These are phyloP conservation scores for Galaxias olidus DNA, from an alignment of 2,797 vertebrate genomes.

Conservation along the genomic window DNA sequence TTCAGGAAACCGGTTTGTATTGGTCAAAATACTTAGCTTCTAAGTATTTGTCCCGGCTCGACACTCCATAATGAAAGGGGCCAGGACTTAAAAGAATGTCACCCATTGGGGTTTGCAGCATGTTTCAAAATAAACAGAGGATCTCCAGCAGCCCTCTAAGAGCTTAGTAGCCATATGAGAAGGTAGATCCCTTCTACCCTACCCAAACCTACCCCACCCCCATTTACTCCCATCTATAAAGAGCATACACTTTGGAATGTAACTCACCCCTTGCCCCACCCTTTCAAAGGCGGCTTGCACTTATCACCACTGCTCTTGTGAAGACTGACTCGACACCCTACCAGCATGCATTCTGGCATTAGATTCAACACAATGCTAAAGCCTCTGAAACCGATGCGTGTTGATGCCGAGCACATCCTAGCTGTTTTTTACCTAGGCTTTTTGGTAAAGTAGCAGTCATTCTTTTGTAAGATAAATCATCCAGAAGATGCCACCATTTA, in stretches of 20 bases:
- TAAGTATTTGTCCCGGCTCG: conserved; percentile 25
- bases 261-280: conserved; percentile 9
- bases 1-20: no score
- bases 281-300: conserved; percentile 47
- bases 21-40: neutral
- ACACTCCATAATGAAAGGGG: conserved; percentile 25
- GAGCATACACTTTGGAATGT: conserved; percentile 59
- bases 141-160: conserved; percentile 63
- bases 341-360: conserved; percentile 40
- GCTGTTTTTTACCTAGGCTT: conserved; percentile 49
- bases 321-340: conserved; percentile 47
- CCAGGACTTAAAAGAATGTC: conserved; percentile 29
- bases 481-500: conserved; percentile 33
- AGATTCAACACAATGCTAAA: conserved; percentile 44
- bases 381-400: conserved; percentile 42
- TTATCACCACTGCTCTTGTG: conserved; percentile 70
- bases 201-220: conserved; percentile 9
- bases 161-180: conserved; percentile 71
- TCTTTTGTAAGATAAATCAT: conserved; percentile 48
- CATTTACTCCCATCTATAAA: conserved; percentile 8
- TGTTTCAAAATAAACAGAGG: conserved; percentile 71
- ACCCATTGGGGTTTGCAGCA: conserved; percentile 50
- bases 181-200: conserved; percentile 4
- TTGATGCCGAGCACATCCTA: conserved; percentile 59
- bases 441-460: conserved; percentile 10